Percentiles rank a stretch among this genome's conserved stretches.
These are phyloP conservation scores for Anadara kagoshimensis DNA, from an alignment of 1,140 invertebrate species.

Conservation along the genomic window DNA sequence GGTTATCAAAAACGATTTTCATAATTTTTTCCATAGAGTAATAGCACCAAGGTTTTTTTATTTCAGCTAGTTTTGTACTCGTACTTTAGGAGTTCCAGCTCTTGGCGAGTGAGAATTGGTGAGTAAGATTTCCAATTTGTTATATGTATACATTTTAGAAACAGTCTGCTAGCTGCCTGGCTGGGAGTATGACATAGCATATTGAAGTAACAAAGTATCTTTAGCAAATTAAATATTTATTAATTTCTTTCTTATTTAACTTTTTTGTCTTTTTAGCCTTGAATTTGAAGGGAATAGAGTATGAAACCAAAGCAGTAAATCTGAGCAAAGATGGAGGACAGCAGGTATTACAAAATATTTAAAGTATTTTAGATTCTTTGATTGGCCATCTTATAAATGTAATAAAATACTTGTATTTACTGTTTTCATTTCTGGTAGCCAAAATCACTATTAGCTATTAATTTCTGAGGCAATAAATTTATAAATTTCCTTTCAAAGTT, in stretches of 20 bases:
- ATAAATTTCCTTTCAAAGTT: too few relatives aligned
- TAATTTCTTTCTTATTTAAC: background rate
- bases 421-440: too few relatives aligned
- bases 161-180: background rate
- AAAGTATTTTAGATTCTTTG: background rate
- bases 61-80: slow-evolving; percentile 89
- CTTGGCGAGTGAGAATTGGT: slow-evolving; percentile 92
- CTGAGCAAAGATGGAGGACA: slow-evolving; percentile 83
- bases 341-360: slow-evolving; percentile 71
- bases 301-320: slow-evolving; percentile 93
- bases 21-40: too few relatives aligned
- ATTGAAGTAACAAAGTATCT: slow-evolving; percentile 1
- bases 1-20: too few relatives aligned
- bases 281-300: slow-evolving; percentile 94
- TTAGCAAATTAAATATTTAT: background rate
- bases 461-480: too few relatives aligned
- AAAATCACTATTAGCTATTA: too few relatives aligned
- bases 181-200: background rate
- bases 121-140: slow-evolving; percentile 49
- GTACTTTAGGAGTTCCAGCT: slow-evolving; percentile 93
- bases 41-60: too few relatives aligned
- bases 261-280: slow-evolving; percentile 77
- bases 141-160: background rate
- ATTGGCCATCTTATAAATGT: too few relatives aligned
- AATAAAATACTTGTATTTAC: too few relatives aligned